phyloP scores from a whole-genome alignment of 2,113 vertebrate species.

The Ailuropoda melanoleuca region DNA sequence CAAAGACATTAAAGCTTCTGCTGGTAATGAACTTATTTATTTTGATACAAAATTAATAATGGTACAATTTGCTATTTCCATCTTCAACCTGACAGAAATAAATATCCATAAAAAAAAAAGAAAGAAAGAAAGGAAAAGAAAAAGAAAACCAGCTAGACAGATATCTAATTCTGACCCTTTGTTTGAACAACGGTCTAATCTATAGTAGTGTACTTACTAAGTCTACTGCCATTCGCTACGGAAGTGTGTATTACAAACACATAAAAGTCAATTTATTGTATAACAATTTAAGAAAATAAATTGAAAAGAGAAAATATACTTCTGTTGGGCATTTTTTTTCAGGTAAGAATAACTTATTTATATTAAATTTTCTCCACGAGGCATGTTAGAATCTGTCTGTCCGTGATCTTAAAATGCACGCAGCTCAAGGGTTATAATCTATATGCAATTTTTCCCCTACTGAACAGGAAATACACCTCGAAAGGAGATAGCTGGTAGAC shows the following conservation, averaged over 20 bases:
- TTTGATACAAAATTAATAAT: slow-evolving; percentile 50
- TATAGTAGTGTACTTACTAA: neutral
- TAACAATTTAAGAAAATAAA: neutral
- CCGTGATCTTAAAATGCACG: neutral
- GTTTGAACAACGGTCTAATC: neutral
- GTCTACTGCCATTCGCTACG: neutral
- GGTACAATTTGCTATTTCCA: neutral
- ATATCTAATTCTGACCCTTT: neutral
- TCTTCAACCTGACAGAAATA: slow-evolving; percentile 53
- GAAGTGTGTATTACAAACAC: neutral
- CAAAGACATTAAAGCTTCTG: slow-evolving; percentile 58
- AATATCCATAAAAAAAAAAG: neutral
- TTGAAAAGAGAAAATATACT: neutral
- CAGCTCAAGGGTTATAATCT: neutral
- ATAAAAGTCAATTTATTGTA: neutral
- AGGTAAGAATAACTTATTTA: neutral
- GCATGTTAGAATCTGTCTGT: neutral
- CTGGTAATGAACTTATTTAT: slow-evolving; percentile 66
- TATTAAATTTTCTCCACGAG: neutral
- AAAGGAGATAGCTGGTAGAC: neutral
- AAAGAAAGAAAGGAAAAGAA: neutral
- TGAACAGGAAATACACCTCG: neutral
- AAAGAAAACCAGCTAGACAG: neutral
- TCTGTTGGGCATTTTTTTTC: neutral
- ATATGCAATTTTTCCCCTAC: neutral